Base-by-base conservation (phyloP, 2,797 vertebrate species). In the Intellagama lesueurii region DNA sequence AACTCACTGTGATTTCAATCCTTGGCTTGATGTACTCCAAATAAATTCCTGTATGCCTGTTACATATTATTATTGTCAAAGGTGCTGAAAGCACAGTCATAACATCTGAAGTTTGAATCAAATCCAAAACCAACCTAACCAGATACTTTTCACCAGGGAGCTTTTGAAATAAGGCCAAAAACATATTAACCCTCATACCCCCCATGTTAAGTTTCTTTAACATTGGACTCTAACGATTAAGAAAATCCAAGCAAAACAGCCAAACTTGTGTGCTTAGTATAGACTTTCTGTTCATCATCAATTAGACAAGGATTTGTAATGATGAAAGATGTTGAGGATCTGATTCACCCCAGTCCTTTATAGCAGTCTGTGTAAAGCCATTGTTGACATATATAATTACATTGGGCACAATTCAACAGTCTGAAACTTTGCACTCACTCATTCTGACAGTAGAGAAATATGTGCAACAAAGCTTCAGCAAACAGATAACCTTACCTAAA, bases 61-160 rank as follows among this genome's bases (percentile, higher is more conserved):
- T 95, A 90, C 93, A 90, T 95, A 94, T 95, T 94, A 94, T 95
- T 94, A 84, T 84, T 86, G 40, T 86, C 86, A 94, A 90, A 94
- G 83, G 90, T 93, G 92, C 85, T 94, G 95, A 95, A 95, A 95
- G 83, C 92, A 91, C 44, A 95, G 89, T 92, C 90, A 90, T 88
- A 89, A 93, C 94, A 93, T 93, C 85, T 90, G 80, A 93, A 93
- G 88, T 91, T 89, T 95, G 94, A 87, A 88, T 86, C 90, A 14
- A 0, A 70, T 92, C 93, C 94, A 95, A 94, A 95, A 94, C 9
- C 84, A 95, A 86, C 85, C 84, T 52, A 94, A 88, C 87, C 91
- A 92, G 93, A 91, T 87, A 95, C 91, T 93, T 94, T 94, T 77
- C 93, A 89, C 90, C 24, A 91, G 86, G 49, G 89, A 92, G 80